Conservation (phyloP, 2,797 vertebrate genomes). For the Hypotaenidia philippensis region DNA sequence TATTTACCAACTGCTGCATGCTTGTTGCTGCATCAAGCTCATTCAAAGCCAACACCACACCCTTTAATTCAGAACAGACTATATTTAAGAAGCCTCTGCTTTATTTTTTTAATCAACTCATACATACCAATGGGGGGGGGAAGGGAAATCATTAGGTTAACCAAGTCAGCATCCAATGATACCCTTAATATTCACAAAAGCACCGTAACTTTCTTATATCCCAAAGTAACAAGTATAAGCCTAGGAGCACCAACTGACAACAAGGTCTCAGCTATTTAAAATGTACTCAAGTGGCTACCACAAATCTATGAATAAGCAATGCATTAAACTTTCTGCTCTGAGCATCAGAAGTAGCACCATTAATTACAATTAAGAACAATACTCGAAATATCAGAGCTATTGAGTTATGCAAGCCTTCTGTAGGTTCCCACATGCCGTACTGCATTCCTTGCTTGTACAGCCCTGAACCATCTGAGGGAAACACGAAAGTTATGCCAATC, state of each 20-base stretch:
- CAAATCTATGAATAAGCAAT: background rate
- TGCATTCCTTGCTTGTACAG: background rate
- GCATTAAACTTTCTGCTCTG: background rate
- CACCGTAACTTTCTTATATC: background rate
- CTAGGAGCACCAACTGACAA: background rate
- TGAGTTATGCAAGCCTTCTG: background rate
- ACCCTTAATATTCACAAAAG: background rate
- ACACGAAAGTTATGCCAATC: background rate
- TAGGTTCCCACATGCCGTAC: background rate
- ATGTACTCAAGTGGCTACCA: background rate
- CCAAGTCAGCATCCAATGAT: background rate
- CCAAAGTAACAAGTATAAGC: constrained; percentile 16
- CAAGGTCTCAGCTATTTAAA: background rate
- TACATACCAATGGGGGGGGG: background rate
- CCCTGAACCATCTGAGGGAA: background rate
- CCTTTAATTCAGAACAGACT: constrained; percentile 69
- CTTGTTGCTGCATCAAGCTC: constrained; percentile 80
- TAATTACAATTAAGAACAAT: constrained; percentile 3
- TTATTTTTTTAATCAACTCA: constrained; percentile 50
- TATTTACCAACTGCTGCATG: constrained; percentile 91
- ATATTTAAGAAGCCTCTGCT: constrained; percentile 58
- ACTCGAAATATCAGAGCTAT: background rate
- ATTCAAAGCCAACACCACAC: constrained; percentile 77
- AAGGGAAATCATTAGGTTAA: constrained; percentile 25
- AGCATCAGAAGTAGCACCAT: background rate